Percentiles rank a stretch among this genome's conserved stretches.
These are phyloP conservation scores for Epizoanthus stellaris DNA, from an alignment of 92 coral and sea anemone genomes.

Conservation along the genomic window DNA sequence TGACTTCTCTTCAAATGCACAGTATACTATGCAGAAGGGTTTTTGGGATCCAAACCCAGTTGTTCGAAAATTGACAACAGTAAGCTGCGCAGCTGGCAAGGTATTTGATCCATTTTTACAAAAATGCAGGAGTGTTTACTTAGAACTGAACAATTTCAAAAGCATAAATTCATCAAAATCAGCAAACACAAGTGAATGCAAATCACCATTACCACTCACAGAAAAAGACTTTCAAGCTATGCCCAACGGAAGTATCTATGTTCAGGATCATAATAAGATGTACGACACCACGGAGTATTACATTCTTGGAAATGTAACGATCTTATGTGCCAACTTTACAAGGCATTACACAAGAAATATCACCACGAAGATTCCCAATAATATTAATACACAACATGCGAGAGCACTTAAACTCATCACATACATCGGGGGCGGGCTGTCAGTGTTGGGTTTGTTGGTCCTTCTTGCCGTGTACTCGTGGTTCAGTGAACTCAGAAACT, in stretches of 20 bases:
- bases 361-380: background rate
- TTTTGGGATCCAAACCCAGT: background rate
- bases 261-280: background rate
- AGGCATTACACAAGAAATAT: background rate
- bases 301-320: background rate
- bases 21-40: background rate
- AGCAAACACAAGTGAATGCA: background rate
- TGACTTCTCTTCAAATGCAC: background rate
- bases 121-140: background rate
- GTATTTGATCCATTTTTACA: background rate
- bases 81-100: background rate
- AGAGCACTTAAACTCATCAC: background rate
- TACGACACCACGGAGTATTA: background rate
- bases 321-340: background rate
- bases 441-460: constrained; percentile 19
- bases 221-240: background rate
- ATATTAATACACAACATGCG: background rate
- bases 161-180: background rate
- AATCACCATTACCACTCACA: background rate
- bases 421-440: constrained; percentile 1
- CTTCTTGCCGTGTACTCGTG: constrained; percentile 24
- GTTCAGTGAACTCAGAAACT: constrained; percentile 40
- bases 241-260: background rate
- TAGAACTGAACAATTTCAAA: background rate
- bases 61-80: background rate